Evolutionary conservation across 2,113 vertebrate species (phyloP).

Genomic region (Bolborhynchus lineola): DNA sequence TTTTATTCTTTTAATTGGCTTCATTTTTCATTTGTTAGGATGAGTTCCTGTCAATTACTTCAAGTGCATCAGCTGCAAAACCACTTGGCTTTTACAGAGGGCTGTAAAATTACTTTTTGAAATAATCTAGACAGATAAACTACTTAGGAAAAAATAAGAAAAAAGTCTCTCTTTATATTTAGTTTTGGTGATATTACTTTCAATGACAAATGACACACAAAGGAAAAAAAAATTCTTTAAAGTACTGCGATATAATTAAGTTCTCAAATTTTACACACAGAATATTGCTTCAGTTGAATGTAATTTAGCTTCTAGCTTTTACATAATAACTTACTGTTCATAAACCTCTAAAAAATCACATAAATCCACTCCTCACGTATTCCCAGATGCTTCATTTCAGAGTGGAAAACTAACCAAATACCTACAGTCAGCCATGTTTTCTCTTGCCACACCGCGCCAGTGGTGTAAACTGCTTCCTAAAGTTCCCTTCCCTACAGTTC

Average conservation of each 20-base stretch:
- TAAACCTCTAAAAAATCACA: neutral
- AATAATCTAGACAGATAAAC: neutral
- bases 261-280: neutral
- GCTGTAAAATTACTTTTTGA: no score
- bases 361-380: neutral
- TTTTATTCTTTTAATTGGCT: neutral
- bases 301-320: neutral
- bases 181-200: neutral
- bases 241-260: neutral
- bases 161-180: neutral
- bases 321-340: neutral
- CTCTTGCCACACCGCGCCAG: neutral
- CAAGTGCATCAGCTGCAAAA: neutral
- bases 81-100: neutral
- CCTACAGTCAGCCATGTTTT: neutral
- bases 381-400: neutral
- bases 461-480: neutral
- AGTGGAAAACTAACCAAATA: neutral
- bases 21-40: neutral
- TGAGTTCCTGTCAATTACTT: conserved; percentile 3
- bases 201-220: neutral
- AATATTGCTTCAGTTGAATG: neutral
- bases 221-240: neutral
- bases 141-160: neutral
- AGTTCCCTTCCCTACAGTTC: neutral